phyloP scores from a whole-genome alignment of 2,888 invertebrate species.

The Oscheius onirici region DNA sequence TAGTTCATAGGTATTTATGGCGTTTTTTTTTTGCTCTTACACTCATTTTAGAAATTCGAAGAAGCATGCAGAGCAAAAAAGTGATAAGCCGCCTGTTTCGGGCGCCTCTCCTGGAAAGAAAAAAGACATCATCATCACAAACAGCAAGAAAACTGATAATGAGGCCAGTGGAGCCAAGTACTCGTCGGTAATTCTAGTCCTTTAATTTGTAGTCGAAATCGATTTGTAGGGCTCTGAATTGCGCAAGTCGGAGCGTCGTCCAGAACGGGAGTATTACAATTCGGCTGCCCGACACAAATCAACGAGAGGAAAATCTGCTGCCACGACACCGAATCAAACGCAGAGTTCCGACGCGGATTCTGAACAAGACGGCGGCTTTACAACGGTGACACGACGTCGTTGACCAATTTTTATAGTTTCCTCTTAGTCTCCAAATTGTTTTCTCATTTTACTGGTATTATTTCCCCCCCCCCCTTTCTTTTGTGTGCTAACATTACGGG shows the following conservation, averaged over 20 bases:
- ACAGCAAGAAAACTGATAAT: conserved; percentile 6
- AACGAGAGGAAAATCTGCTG: neutral
- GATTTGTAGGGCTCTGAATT: neutral
- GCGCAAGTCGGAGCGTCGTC: conserved; percentile 1
- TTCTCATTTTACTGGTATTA: neutral
- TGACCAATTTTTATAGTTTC: conserved; percentile 1
- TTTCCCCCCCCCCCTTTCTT: neutral
- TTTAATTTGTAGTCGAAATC: neutral
- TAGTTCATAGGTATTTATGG: neutral
- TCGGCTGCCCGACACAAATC: conserved; percentile 20
- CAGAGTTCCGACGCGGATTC: conserved; percentile 22
- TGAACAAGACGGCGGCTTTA: conserved; percentile 16
- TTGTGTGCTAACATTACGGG: conserved; percentile 9
- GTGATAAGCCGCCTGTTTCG: neutral
- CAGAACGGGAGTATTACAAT: neutral
- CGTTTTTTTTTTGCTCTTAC: neutral
- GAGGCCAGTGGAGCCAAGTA: neutral
- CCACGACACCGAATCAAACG: conserved; percentile 4
- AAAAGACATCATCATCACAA: conserved; percentile 3
- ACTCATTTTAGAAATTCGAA: neutral
- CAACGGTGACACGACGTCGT: conserved; percentile 8
- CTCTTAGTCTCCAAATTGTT: neutral
- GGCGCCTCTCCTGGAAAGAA: no score
- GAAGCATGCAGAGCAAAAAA: neutral
- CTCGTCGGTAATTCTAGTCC: neutral